Conservation (phyloP, 2,113 vertebrate species). For the Cavia aperea region DNA sequence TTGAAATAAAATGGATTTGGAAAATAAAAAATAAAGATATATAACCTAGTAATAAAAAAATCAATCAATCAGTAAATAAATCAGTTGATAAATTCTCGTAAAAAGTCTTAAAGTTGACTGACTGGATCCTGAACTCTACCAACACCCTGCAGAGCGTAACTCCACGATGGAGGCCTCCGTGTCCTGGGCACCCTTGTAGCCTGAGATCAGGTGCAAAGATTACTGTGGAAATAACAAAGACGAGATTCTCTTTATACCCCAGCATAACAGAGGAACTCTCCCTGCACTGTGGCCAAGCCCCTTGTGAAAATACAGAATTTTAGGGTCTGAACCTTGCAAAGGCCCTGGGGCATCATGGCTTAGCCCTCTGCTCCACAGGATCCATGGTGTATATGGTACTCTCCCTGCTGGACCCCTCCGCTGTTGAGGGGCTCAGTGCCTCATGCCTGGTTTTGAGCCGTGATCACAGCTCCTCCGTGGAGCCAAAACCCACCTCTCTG, state of each 20-base stretch:
- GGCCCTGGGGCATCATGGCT: not conserved
- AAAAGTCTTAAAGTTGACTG: not conserved
- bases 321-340: not conserved
- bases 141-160: not conserved
- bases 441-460: not conserved
- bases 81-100: not conserved
- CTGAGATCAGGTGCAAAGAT: not conserved
- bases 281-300: constrained; percentile 5
- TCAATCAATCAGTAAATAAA: not conserved
- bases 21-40: no score
- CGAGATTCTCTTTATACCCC: not conserved
- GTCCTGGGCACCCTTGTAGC: not conserved
- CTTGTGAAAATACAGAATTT: not conserved
- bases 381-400: not conserved
- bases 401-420: not conserved
- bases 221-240: not conserved
- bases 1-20: no score
- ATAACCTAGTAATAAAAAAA: no score
- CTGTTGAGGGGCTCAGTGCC: not conserved
- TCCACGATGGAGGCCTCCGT: not conserved
- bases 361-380: not conserved
- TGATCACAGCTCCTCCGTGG: not conserved
- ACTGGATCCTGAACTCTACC: not conserved
- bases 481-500: not conserved
- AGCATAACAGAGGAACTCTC: not conserved